phyloP scores from a whole-genome alignment of 2,888 invertebrate genomes.

The Abscondita cerata region DNA sequence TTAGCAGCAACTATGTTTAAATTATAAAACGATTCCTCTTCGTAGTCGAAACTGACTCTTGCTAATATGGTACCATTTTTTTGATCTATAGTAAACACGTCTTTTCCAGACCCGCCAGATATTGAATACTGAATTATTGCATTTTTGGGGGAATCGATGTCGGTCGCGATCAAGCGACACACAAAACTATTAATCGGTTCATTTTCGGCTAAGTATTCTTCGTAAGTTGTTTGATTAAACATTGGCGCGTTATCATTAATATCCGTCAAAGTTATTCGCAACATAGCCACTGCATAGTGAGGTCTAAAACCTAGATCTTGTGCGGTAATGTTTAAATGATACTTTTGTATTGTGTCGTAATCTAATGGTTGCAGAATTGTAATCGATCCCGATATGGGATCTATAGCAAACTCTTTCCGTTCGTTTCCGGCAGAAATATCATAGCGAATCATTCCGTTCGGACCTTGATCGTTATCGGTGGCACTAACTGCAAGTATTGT shows the following conservation, averaged over 20 bases:
- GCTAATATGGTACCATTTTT: slow-evolving; percentile 80
- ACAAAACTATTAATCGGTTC: slow-evolving; percentile 77
- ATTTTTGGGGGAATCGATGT: slow-evolving; percentile 88
- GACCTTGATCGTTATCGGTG: slow-evolving; percentile 84
- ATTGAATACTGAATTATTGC: slow-evolving; percentile 85
- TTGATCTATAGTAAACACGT: slow-evolving; percentile 78
- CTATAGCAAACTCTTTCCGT: slow-evolving; percentile 79
- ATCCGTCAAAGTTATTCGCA: slow-evolving; percentile 88
- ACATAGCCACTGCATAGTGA: slow-evolving; percentile 76
- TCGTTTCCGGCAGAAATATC: slow-evolving; percentile 85
- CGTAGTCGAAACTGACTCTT: slow-evolving; percentile 83
- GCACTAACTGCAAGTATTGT: slow-evolving; percentile 86
- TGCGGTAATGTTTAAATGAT: slow-evolving; percentile 86
- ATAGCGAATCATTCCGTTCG: slow-evolving; percentile 89
- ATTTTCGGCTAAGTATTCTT: slow-evolving; percentile 85
- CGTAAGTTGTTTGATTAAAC: slow-evolving; percentile 80
- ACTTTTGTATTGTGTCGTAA: slow-evolving; percentile 85
- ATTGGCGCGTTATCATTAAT: slow-evolving; percentile 92
- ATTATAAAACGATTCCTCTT: slow-evolving; percentile 77
- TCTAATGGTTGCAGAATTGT: slow-evolving; percentile 82
- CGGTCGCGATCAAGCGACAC: slow-evolving; percentile 77
- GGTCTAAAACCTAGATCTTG: slow-evolving; percentile 85
- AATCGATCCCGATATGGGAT: slow-evolving; percentile 78
- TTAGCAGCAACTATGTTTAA: slow-evolving; percentile 84
- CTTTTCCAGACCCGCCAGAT: slow-evolving; percentile 75